Evolutionary conservation across 2,113 vertebrate species (phyloP).

Genomic region (Spilogale gracilis): DNA sequence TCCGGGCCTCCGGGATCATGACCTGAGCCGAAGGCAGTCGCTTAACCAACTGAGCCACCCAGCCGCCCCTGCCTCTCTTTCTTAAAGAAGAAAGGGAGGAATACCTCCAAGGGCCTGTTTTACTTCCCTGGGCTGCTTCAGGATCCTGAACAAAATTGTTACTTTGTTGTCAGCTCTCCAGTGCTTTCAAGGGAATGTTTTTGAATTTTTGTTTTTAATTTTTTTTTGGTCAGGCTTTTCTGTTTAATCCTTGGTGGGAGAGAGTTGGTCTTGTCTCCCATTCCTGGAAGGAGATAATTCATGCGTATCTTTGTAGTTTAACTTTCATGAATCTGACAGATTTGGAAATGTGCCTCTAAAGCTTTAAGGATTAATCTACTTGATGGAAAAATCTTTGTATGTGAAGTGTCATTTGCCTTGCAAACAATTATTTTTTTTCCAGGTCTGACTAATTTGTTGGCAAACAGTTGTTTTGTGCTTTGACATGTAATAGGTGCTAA

Average conservation of each 20-base stretch:
- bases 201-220: slow-evolving; percentile 36
- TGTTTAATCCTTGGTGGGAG: neutral
- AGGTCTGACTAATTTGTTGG: slow-evolving; percentile 71
- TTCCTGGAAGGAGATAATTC: slow-evolving; percentile 24
- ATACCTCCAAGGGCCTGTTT: neutral
- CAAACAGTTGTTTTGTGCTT: slow-evolving; percentile 63
- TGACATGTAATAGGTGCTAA: slow-evolving; percentile 75
- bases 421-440: slow-evolving; percentile 34
- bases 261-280: neutral
- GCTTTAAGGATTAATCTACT: slow-evolving; percentile 31
- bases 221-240: slow-evolving; percentile 24
- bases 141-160: neutral
- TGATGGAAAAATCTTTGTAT: slow-evolving; percentile 28
- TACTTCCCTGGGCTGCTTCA: neutral
- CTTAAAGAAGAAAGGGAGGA: neutral
- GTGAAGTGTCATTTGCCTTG: neutral
- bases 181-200: neutral
- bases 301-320: neutral
- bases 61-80: neutral
- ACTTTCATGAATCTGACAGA: slow-evolving; percentile 44
- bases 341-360: neutral
- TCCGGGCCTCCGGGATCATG: no score
- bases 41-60: no score
- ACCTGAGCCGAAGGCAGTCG: no score
- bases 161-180: neutral